Evolutionary conservation across 1,140 invertebrate genomes (phyloP).

Genomic region (Augochlora pura): DNA sequence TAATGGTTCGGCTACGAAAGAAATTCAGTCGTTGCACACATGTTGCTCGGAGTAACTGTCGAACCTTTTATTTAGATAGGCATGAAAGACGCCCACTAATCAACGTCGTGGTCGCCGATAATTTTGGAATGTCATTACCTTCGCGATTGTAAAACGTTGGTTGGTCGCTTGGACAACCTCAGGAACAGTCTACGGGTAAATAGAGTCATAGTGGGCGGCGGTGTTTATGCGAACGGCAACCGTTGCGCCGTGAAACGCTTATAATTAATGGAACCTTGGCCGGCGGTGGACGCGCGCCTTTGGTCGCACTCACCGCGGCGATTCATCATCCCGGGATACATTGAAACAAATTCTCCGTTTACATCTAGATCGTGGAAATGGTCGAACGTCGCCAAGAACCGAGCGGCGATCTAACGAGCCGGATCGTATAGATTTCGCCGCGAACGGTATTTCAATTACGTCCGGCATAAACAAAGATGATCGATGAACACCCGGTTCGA

Average conservation of each 20-base stretch:
- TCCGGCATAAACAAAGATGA: not conserved
- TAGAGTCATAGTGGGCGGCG: conserved; percentile 24
- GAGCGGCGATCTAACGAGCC: not conserved
- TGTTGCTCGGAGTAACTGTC: conserved; percentile 60
- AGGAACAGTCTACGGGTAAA: conserved; percentile 17
- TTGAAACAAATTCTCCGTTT: not conserved
- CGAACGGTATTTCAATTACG: not conserved
- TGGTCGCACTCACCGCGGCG: conserved; percentile 27
- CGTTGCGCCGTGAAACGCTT: conserved; percentile 41
- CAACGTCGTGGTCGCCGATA: conserved; percentile 75
- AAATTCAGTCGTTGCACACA: conserved; percentile 51
- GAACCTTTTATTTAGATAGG: conserved; percentile 8
- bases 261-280: conserved; percentile 61
- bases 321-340: conserved; percentile 30
- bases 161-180: conserved; percentile 69
- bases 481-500: not conserved
- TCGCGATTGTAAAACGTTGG: conserved; percentile 72
- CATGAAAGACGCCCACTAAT: conserved; percentile 63
- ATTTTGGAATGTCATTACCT: conserved; percentile 76
- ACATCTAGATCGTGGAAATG: not conserved
- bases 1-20: not conserved
- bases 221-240: conserved; percentile 49
- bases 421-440: not conserved
- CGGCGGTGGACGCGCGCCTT: conserved; percentile 32
- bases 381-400: not conserved